These are phyloP conservation scores for Plagodis dolabraria DNA, from an alignment of 2,888 invertebrate genomes.

Conservation along the genomic window DNA sequence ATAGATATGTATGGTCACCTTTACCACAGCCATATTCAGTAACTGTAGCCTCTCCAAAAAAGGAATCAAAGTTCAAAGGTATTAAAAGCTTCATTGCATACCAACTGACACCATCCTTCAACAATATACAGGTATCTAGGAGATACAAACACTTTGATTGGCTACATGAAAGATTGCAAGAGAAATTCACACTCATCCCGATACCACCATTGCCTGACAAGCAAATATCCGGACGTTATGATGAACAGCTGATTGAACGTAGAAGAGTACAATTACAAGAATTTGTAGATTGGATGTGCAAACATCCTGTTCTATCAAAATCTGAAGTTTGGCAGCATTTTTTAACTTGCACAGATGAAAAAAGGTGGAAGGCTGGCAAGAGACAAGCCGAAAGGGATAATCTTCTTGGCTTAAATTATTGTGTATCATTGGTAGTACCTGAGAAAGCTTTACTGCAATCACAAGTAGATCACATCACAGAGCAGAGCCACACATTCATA, in stretches of 20 bases:
- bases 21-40: conserved; percentile 91
- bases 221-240: conserved; percentile 98
- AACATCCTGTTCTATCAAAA: conserved; percentile 96
- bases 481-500: conserved; percentile 92
- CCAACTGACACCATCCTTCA: conserved; percentile 97
- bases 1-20: conserved; percentile 91
- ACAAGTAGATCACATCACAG: conserved; percentile 92
- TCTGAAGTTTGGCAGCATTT: conserved; percentile 98
- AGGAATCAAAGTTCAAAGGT: conserved; percentile 98
- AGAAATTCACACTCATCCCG: conserved; percentile 97
- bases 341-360: conserved; percentile 98
- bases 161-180: conserved; percentile 96
- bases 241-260: conserved; percentile 98
- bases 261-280: conserved; percentile 97
- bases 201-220: conserved; percentile 99
- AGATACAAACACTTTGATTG: conserved; percentile 99
- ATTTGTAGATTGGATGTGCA: conserved; percentile 98
- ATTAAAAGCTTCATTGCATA: conserved; percentile 99
- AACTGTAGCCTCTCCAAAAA: conserved; percentile 96
- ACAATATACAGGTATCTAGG: conserved; percentile 96
- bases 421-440: conserved; percentile 94
- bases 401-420: conserved; percentile 95
- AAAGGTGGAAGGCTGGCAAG: conserved; percentile 98
- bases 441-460: conserved; percentile 90
- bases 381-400: conserved; percentile 97